Conservation (phyloP, 2,888 invertebrate species). For the Erpobdella octoculata region DNA sequence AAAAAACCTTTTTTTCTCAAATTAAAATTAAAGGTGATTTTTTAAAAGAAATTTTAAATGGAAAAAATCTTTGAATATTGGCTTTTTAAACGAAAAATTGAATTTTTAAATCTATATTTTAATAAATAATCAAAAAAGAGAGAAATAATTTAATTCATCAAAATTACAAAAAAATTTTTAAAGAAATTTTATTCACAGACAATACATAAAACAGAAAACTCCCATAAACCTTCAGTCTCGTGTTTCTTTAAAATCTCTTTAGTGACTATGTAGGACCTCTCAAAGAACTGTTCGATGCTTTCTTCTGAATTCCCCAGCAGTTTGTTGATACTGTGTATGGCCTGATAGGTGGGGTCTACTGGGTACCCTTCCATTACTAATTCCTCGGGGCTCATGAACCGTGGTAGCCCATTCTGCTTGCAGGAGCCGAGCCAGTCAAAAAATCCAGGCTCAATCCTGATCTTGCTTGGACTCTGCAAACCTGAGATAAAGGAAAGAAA, state of each 20-base stretch:
- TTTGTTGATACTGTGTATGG: slow-evolving; percentile 52
- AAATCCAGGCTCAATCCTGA: slow-evolving; percentile 71
- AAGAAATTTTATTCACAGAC: too few relatives aligned
- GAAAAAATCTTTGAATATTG: too few relatives aligned
- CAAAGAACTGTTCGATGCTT: slow-evolving; percentile 64
- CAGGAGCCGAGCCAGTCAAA: slow-evolving; percentile 93
- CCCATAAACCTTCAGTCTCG: slow-evolving; percentile 50
- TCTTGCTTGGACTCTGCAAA: background rate
- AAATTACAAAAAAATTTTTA: too few relatives aligned
- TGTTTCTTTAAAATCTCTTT: slow-evolving; percentile 58
- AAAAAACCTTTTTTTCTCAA: too few relatives aligned
- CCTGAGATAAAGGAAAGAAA: background rate
- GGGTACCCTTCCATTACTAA: slow-evolving; percentile 67
- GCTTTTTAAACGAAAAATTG: background rate
- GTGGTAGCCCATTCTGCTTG: slow-evolving; percentile 41
- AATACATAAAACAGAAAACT: background rate
- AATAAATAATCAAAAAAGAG: too few relatives aligned
- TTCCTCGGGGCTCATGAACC: slow-evolving; percentile 58
- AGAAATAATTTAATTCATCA: background rate
- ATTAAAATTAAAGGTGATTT: too few relatives aligned
- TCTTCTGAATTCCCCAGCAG: slow-evolving; percentile 54
- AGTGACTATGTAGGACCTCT: slow-evolving; percentile 59
- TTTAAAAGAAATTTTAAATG: too few relatives aligned
- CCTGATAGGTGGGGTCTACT: slow-evolving; percentile 65
- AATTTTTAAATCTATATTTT: background rate